A percentile compares a stretch with the other conserved stretches of the same genome.
phyloP scores from a whole-genome alignment of 2,888 invertebrate genomes.

The Allygus modestus region DNA sequence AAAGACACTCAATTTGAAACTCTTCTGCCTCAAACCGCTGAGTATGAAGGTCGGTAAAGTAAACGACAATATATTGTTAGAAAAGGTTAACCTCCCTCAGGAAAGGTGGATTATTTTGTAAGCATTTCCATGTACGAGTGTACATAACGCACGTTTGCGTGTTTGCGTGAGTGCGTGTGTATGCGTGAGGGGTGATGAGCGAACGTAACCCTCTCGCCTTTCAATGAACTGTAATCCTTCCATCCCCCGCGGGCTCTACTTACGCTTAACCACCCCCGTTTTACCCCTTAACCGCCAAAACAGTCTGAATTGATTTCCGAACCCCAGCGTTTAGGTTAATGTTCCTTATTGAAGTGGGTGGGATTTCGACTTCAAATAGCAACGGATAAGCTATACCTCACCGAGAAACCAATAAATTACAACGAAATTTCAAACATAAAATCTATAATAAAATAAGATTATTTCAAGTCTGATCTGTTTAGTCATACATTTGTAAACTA shows the following conservation, averaged over 20 bases:
- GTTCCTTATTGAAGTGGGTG: slow-evolving; percentile 3
- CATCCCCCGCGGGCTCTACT: not conserved
- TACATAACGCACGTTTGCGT: not conserved
- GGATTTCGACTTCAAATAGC: not conserved
- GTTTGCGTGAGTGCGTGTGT: not conserved
- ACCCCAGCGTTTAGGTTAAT: slow-evolving; percentile 26
- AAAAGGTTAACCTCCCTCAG: no score
- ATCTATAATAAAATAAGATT: no score
- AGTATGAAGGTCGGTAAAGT: not conserved
- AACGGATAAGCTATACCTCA: no score
- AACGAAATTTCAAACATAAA: no score
- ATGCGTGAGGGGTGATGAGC: slow-evolving; percentile 2
- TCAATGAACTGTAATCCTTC: slow-evolving; percentile 48
- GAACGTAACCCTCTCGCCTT: slow-evolving; percentile 47
- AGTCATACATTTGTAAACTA: no score
- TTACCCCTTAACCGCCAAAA: slow-evolving; percentile 19
- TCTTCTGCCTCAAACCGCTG: not conserved
- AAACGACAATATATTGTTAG: not conserved
- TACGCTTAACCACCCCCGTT: slow-evolving; percentile 20
- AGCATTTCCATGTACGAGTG: slow-evolving; percentile 14
- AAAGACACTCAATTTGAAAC: not conserved
- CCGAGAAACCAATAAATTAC: no score
- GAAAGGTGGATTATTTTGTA: not conserved
- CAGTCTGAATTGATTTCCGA: slow-evolving; percentile 49
- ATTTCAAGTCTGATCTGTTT: no score